Evolutionary conservation across 2,797 vertebrate species (phyloP).

Genomic region (Paedocypris micromegethes): DNA sequence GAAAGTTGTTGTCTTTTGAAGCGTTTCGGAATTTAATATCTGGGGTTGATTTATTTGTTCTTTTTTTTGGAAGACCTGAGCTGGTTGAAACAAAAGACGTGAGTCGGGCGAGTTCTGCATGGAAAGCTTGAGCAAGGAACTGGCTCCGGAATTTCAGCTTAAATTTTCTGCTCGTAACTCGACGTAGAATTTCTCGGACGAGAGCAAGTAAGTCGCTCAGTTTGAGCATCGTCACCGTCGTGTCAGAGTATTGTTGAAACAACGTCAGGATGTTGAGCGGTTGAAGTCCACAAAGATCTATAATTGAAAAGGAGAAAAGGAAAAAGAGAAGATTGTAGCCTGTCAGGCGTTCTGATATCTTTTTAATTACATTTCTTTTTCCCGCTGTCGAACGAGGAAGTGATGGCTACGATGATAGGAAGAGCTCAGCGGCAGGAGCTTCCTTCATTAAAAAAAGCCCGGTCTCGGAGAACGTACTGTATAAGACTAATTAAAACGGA

Average conservation of each 20-base stretch:
- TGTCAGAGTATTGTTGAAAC: slow-evolving; percentile 29
- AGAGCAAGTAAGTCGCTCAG: not conserved
- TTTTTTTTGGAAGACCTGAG: slow-evolving; percentile 6
- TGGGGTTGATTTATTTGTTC: not conserved
- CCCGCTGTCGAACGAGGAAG: slow-evolving; percentile 53
- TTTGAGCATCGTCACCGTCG: slow-evolving; percentile 3
- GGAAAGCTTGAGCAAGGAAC: not conserved
- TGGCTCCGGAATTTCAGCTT: not conserved
- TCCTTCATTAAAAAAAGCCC: slow-evolving; percentile 62
- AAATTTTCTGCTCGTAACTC: not conserved
- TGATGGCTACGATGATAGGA: slow-evolving; percentile 49
- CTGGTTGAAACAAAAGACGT: not conserved
- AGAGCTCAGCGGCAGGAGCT: slow-evolving; percentile 47
- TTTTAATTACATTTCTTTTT: slow-evolving; percentile 72
- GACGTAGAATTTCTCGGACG: not conserved
- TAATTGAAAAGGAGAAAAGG: slow-evolving; percentile 61
- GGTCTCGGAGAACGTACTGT: slow-evolving; percentile 55
- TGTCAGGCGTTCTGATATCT: slow-evolving; percentile 66
- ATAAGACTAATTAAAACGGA: slow-evolving; percentile 61
- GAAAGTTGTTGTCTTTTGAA: too few species aligned
- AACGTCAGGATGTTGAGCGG: slow-evolving; percentile 55
- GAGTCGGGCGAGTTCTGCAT: not conserved
- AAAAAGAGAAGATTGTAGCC: slow-evolving; percentile 53
- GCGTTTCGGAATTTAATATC: slow-evolving; percentile 1
- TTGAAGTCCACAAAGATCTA: slow-evolving; percentile 57